Conservation (phyloP, 2,797 vertebrate genomes). For the Aphelocoma californica region DNA sequence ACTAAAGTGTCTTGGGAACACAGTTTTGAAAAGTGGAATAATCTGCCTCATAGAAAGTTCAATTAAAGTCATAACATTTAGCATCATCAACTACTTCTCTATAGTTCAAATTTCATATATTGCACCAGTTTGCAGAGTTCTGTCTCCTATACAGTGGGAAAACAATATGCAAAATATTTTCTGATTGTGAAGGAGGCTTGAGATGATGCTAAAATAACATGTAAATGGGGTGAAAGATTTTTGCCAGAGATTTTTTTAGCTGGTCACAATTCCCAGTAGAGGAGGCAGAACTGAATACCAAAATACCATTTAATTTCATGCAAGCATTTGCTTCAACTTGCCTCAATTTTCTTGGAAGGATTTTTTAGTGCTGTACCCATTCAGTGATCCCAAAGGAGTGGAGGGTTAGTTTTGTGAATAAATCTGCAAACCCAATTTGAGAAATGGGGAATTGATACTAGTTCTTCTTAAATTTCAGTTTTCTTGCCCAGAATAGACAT, state of each 20-base stretch:
- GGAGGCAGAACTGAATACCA: neutral
- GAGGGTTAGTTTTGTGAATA: neutral
- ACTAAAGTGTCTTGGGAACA: neutral
- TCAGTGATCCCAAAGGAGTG: neutral
- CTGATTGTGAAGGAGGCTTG: neutral
- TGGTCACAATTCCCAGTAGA: neutral
- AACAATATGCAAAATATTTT: constrained; percentile 18
- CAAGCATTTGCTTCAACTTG: neutral
- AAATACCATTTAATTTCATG: neutral
- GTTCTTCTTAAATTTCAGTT: neutral
- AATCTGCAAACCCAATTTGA: neutral
- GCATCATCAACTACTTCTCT: neutral
- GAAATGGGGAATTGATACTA: neutral
- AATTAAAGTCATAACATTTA: constrained; percentile 13
- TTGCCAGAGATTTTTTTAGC: neutral
- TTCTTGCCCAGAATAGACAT: neutral
- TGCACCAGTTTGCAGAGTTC: neutral
- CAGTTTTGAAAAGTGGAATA: neutral
- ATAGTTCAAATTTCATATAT: neutral
- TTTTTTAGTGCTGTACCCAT: neutral
- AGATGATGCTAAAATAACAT: neutral
- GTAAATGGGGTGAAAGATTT: neutral
- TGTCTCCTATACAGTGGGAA: neutral
- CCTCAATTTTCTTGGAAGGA: neutral
- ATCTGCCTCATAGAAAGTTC: constrained; percentile 12